Percentiles rank a stretch among this genome's conserved stretches.
phyloP scores from a whole-genome alignment of 2,888 invertebrate genomes.

The Bhutanitis thaidina region DNA sequence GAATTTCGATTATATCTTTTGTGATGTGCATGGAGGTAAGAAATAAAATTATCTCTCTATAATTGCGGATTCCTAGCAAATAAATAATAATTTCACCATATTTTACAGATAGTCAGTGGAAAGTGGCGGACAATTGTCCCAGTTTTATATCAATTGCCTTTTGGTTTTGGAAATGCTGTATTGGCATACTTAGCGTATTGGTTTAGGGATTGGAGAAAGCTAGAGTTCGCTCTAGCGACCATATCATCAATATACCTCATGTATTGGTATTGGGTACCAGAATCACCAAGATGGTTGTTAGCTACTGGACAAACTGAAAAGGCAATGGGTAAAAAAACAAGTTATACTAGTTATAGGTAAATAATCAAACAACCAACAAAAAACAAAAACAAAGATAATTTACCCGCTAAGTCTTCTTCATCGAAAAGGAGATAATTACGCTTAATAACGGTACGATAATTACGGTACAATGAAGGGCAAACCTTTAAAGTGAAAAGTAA shows the following conservation, averaged over 20 bases:
- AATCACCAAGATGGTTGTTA: constrained; percentile 83
- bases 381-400: too few species aligned
- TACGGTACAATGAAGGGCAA: too few species aligned
- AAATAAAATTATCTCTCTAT: background rate
- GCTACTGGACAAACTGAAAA: constrained; percentile 72
- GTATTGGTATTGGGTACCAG: constrained; percentile 75
- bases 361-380: too few species aligned
- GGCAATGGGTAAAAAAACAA: constrained; percentile 52
- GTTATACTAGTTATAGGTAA: too few species aligned
- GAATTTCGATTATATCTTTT: constrained; percentile 82
- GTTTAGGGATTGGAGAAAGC: constrained; percentile 81
- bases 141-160: constrained; percentile 82
- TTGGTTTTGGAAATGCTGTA: constrained; percentile 79
- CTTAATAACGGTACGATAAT: too few species aligned
- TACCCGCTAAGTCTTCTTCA: too few species aligned
- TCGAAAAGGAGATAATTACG: too few species aligned
- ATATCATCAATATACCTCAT: constrained; percentile 71
- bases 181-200: constrained; percentile 80
- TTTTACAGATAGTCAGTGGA: constrained; percentile 75
- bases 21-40: constrained; percentile 82
- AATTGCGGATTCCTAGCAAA: too few species aligned
- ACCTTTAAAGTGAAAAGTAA: too few species aligned
- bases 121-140: constrained; percentile 81
- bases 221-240: constrained; percentile 76
- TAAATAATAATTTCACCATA: background rate